A percentile compares a stretch with the other conserved stretches of the same genome.
Evolutionary conservation across 2,888 invertebrate species (phyloP).

Genomic region (Polyommatus icarus): DNA sequence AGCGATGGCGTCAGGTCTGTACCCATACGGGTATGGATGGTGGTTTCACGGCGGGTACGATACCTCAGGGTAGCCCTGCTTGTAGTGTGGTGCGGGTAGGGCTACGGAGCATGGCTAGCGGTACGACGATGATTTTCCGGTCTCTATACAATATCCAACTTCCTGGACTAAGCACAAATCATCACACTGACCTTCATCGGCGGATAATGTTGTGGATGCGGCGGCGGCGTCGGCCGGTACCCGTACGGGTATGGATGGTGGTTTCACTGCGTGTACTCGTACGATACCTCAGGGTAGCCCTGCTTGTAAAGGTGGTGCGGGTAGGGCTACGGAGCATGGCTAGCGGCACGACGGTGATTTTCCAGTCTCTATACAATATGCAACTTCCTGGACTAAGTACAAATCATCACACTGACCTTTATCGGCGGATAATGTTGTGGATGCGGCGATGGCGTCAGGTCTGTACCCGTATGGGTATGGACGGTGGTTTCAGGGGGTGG

Average conservation of each 20-base stretch:
- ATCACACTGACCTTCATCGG: slow-evolving; percentile 60
- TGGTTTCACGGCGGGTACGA: slow-evolving; percentile 73
- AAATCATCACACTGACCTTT: slow-evolving; percentile 52
- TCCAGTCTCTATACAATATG: no score
- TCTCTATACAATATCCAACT: no score
- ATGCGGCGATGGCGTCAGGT: slow-evolving; percentile 67
- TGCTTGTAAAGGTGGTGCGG: slow-evolving; percentile 70
- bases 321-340: slow-evolving; percentile 71
- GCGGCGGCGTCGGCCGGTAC: slow-evolving; percentile 68
- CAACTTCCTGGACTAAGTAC: no score
- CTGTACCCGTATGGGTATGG: slow-evolving; percentile 73
- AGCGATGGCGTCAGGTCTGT: slow-evolving; percentile 65
- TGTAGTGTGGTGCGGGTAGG: slow-evolving; percentile 70
- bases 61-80: slow-evolving; percentile 59
- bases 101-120: slow-evolving; percentile 67
- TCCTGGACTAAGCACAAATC: no score
- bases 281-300: slow-evolving; percentile 59
- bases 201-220: slow-evolving; percentile 68
- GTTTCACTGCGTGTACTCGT: slow-evolving; percentile 65
- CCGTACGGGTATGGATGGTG: slow-evolving; percentile 76
- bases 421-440: slow-evolving; percentile 68
- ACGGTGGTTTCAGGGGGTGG: slow-evolving; percentile 71
- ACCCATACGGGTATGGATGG: slow-evolving; percentile 73
- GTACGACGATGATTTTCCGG: slow-evolving; percentile 44
- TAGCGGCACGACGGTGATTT: slow-evolving; percentile 49